Percentiles rank a stretch among this genome's conserved stretches.
These are phyloP conservation scores for Chironomus tepperi DNA, from an alignment of 1,140 invertebrate genomes.

Conservation along the genomic window DNA sequence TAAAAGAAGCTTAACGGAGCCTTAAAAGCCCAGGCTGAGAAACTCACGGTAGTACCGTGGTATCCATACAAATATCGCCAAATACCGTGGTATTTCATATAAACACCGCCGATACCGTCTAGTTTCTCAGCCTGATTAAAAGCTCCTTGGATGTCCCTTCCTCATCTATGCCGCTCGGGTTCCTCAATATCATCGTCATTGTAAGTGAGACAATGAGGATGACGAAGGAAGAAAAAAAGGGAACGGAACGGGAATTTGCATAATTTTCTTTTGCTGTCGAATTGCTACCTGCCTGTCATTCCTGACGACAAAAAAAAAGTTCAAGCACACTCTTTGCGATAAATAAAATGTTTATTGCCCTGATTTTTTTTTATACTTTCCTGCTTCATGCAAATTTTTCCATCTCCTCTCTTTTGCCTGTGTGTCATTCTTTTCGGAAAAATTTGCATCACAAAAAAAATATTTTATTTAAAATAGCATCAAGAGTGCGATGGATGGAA, in stretches of 20 bases:
- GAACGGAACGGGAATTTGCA: background rate
- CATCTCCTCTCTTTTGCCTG: background rate
- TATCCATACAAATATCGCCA: too few species aligned
- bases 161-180: too few species aligned
- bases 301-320: background rate
- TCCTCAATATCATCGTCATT: slow-evolving; percentile 2
- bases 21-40: too few species aligned
- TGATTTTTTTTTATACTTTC: background rate
- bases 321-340: background rate
- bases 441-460: too few species aligned
- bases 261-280: background rate
- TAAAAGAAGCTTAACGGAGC: too few species aligned
- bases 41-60: too few species aligned
- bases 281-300: background rate
- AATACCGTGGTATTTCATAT: too few species aligned
- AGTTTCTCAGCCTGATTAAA: too few species aligned
- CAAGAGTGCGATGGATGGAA: background rate
- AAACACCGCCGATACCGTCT: too few species aligned
- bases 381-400: slow-evolving; percentile 2
- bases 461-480: background rate
- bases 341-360: slow-evolving; percentile 9
- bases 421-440: background rate
- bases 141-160: too few species aligned
- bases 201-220: background rate
- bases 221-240: background rate